Evolutionary conservation across 2,113 vertebrate genomes (phyloP).

Genomic region (Crypturellus undulatus): DNA sequence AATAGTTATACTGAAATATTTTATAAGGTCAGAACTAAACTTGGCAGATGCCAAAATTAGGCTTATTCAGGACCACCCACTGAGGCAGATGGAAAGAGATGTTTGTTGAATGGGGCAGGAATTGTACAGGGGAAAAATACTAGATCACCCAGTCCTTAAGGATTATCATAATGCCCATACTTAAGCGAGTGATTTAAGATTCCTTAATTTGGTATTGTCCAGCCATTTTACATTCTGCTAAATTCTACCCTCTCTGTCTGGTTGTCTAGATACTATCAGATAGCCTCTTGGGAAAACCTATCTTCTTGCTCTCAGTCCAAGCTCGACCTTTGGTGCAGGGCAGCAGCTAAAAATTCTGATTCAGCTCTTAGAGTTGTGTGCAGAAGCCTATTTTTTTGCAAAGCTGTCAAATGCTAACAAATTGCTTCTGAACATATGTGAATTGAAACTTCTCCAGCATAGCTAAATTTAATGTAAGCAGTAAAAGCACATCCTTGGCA

Average conservation of each 20-base stretch:
- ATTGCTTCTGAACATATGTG: background rate
- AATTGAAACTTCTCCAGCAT: slow-evolving; percentile 9
- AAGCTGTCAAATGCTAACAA: background rate
- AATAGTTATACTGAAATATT: background rate
- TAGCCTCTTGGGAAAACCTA: background rate
- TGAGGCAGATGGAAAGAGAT: background rate
- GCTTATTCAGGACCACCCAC: slow-evolving; percentile 5
- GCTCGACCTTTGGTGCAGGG: background rate
- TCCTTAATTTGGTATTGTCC: background rate
- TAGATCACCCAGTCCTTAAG: slow-evolving; percentile 4
- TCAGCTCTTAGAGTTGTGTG: background rate
- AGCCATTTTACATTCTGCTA: background rate
- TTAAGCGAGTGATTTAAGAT: background rate
- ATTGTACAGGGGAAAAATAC: background rate
- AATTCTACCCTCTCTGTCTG: background rate
- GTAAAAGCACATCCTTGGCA: slow-evolving; percentile 32
- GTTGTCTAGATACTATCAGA: background rate
- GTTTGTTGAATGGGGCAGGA: background rate
- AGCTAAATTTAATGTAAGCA: slow-evolving; percentile 32
- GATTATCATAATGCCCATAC: background rate
- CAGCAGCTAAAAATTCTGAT: background rate
- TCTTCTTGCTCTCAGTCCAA: background rate
- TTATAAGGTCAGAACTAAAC: slow-evolving; percentile 19
- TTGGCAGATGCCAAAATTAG: slow-evolving; percentile 20
- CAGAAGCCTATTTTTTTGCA: fast-evolving